Percentiles rank a stretch among this genome's conserved stretches.
Conservation (phyloP, 2,888 invertebrate species). For the Oligia strigilis region DNA sequence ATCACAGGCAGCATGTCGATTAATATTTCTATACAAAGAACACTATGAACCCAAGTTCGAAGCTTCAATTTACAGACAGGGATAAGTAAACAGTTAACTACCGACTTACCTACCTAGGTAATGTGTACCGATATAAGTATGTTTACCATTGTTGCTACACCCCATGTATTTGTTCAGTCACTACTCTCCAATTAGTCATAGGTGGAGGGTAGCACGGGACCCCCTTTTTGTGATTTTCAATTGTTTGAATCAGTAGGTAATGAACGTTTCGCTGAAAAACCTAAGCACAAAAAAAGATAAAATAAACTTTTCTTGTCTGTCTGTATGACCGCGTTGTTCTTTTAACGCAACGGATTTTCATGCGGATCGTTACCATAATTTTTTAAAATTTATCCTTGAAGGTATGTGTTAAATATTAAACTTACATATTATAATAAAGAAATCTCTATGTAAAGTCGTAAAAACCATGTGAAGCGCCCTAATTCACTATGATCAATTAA, state of each 20-base stretch:
- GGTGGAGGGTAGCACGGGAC: background rate
- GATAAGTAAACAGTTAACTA: background rate
- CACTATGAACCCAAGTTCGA: background rate
- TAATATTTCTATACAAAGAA: background rate
- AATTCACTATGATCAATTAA: no score
- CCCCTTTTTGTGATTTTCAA: constrained; percentile 8
- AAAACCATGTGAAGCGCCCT: background rate
- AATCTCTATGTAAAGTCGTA: no score
- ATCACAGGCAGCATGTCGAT: background rate
- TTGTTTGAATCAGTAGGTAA: constrained; percentile 1
- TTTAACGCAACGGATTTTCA: background rate
- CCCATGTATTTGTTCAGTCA: constrained; percentile 14
- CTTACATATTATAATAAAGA: background rate
- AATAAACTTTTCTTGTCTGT: background rate
- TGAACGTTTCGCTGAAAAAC: background rate
- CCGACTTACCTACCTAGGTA: background rate
- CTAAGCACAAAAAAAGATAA: background rate
- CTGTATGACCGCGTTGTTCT: background rate
- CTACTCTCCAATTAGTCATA: constrained; percentile 37
- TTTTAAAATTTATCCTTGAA: background rate
- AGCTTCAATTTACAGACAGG: background rate
- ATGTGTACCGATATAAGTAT: background rate
- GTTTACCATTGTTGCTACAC: constrained; percentile 21
- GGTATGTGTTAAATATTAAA: background rate
- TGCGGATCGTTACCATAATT: background rate